phyloP scores from a whole-genome alignment of 1,140 invertebrate genomes.

The Trachelipus rathkii region DNA sequence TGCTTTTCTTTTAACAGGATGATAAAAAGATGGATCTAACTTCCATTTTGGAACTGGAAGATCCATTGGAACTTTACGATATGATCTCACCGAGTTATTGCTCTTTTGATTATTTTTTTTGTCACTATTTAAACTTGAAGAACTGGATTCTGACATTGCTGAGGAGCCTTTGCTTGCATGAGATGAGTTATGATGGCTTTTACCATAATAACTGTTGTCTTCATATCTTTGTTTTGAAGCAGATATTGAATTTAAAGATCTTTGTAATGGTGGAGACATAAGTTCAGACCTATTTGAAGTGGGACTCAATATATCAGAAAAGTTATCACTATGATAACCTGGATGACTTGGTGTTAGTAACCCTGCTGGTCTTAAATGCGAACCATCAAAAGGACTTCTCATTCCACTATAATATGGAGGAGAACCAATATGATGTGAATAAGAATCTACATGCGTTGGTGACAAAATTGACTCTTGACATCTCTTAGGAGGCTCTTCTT shows the following conservation, averaged over 20 bases:
- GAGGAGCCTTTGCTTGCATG: neutral
- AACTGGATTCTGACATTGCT: neutral
- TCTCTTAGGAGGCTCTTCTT: slow-evolving; percentile 16
- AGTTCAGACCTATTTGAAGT: slow-evolving; percentile 25
- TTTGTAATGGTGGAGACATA: slow-evolving; percentile 24
- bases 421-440: slow-evolving; percentile 23
- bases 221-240: neutral
- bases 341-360: neutral
- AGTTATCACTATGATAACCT: neutral
- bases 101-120: slow-evolving; percentile 8
- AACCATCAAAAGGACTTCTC: neutral
- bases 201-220: neutral
- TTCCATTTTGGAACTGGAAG: slow-evolving; percentile 42
- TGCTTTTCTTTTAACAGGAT: slow-evolving; percentile 32
- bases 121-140: slow-evolving; percentile 14
- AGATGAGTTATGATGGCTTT: neutral
- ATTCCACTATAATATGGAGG: neutral
- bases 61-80: slow-evolving; percentile 39
- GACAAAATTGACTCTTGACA: slow-evolving; percentile 17
- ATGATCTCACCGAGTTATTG: slow-evolving; percentile 30
- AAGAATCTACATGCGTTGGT: slow-evolving; percentile 10
- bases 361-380: neutral
- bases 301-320: slow-evolving; percentile 29
- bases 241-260: neutral
- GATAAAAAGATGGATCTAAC: slow-evolving; percentile 33